Evolutionary conservation across 2,888 invertebrate genomes (phyloP).

Genomic region (Trissonchulus sp.): DNA sequence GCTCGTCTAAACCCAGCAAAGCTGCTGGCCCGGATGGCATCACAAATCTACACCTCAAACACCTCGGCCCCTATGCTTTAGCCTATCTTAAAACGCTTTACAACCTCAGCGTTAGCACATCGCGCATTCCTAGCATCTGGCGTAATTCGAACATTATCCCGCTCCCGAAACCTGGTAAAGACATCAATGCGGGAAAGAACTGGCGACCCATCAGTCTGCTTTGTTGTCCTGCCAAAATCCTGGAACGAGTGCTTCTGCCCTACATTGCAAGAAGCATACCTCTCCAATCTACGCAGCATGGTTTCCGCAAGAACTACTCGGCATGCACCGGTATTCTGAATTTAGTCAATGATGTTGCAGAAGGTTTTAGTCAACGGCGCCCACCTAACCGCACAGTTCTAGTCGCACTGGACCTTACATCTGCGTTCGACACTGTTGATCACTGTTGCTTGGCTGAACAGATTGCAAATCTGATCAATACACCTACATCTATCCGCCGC

Average conservation of each 20-base stretch:
- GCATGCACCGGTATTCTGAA: not conserved
- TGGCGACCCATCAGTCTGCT: too few relatives aligned
- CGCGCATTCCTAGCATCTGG: not conserved
- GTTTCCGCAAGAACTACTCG: not conserved
- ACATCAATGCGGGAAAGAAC: not conserved
- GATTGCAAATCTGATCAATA: not conserved
- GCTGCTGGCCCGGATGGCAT: constrained; percentile 10
- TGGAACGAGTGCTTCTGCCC: not conserved
- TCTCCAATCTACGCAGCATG: constrained; percentile 7
- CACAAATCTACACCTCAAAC: not conserved
- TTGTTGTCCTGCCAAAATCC: constrained; percentile 4
- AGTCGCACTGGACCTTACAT: constrained; percentile 9
- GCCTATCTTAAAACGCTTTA: constrained; percentile 1
- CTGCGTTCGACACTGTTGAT: constrained; percentile 4
- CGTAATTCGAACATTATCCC: not conserved
- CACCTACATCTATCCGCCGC: not conserved
- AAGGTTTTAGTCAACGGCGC: not conserved
- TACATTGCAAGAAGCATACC: constrained; percentile 1
- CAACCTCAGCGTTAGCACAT: not conserved
- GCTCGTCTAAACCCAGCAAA: not conserved
- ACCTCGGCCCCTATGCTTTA: not conserved
- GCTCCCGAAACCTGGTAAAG: constrained; percentile 14
- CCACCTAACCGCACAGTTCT: not conserved
- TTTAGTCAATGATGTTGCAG: not conserved
- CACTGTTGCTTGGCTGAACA: not conserved